A percentile compares a stretch with the other conserved stretches of the same genome.
Evolutionary conservation across 2,797 vertebrate genomes (phyloP).

Genomic region (Champsocephalus gunnari): DNA sequence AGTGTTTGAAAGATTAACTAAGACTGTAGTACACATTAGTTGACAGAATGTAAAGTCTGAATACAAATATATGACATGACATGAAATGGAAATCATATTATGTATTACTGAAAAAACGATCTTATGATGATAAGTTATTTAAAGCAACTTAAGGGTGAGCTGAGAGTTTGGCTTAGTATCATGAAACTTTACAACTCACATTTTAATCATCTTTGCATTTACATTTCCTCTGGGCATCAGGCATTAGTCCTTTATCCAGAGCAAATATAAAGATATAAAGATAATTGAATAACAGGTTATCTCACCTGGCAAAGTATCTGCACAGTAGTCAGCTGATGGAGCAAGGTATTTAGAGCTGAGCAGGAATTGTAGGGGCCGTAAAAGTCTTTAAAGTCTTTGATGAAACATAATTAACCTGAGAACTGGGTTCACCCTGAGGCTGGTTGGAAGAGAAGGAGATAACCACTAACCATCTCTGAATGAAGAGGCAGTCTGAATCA

Average conservation of each 20-base stretch:
- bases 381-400: slow-evolving; percentile 18
- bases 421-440: slow-evolving; percentile 26
- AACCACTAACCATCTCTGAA: slow-evolving; percentile 27
- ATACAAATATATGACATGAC: not conserved
- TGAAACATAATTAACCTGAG: slow-evolving; percentile 67
- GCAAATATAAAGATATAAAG: not conserved
- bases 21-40: not conserved
- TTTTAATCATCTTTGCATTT: not conserved
- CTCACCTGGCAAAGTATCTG: not conserved
- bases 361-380: not conserved
- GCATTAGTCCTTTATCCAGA: not conserved
- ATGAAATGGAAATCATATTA: not conserved
- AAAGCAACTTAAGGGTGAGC: slow-evolving; percentile 1
- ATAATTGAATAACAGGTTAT: not conserved
- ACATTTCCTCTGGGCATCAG: not conserved
- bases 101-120: not conserved
- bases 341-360: not conserved
- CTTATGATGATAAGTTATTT: not conserved
- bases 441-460: slow-evolving; percentile 39
- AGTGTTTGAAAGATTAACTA: not conserved
- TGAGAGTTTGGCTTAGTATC: not conserved
- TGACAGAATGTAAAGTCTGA: fast-evolving
- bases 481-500: not conserved
- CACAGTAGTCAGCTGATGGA: not conserved
- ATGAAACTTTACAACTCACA: not conserved